Evolutionary conservation across 2,113 vertebrate genomes (phyloP).

Genomic region (Datnioides undecimradiatus): DNA sequence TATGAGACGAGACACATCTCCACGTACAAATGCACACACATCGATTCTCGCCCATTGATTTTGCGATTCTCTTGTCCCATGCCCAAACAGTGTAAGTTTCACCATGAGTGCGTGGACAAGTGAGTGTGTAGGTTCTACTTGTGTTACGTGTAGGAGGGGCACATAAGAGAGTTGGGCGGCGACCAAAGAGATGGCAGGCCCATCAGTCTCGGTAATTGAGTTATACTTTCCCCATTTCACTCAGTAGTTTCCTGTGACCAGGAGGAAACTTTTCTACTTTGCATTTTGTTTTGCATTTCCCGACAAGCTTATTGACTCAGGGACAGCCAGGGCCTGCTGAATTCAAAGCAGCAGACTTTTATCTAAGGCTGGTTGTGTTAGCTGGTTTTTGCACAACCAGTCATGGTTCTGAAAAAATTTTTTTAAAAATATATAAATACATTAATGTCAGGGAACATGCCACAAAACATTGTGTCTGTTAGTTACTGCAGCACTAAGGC

Average conservation of each 20-base stretch:
- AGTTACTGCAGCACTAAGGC: background rate
- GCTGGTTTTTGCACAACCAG: background rate
- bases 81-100: slow-evolving; percentile 22
- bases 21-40: slow-evolving; percentile 49
- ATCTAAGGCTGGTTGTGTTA: slow-evolving; percentile 2
- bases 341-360: slow-evolving; percentile 12
- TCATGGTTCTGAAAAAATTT: slow-evolving; percentile 7
- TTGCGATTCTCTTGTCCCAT: slow-evolving; percentile 16
- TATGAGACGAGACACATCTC: slow-evolving; percentile 8
- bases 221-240: slow-evolving; percentile 53
- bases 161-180: slow-evolving; percentile 2
- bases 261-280: slow-evolving; percentile 63
- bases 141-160: background rate
- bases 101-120: slow-evolving; percentile 1
- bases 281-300: slow-evolving; percentile 59
- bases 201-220: slow-evolving; percentile 71
- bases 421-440: background rate
- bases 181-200: slow-evolving; percentile 19
- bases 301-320: slow-evolving; percentile 31
- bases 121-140: slow-evolving; percentile 8
- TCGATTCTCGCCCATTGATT: slow-evolving; percentile 62
- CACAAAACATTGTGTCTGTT: background rate
- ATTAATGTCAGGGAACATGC: background rate
- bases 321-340: slow-evolving; percentile 27
- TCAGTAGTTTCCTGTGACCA: slow-evolving; percentile 34